Conservation (phyloP, 2,113 vertebrate species). For the Tonatia bakeri region DNA sequence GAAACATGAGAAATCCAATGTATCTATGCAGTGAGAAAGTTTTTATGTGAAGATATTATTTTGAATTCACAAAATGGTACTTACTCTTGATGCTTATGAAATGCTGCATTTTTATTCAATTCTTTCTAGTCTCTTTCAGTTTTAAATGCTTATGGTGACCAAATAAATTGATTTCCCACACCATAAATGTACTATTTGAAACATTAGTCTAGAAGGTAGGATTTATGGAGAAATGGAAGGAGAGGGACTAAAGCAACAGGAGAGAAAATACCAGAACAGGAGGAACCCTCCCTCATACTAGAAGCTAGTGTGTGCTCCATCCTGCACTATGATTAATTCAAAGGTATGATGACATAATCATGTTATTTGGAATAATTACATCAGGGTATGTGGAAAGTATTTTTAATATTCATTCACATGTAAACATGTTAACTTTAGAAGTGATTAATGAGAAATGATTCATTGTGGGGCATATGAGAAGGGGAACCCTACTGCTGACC, state of each 20-base stretch:
- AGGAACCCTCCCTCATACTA: rapidly evolving
- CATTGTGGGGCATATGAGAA: rapidly evolving
- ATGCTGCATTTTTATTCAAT: background rate
- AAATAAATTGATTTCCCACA: background rate
- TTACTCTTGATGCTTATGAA: background rate
- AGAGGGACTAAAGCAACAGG: background rate
- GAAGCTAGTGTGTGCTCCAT: background rate
- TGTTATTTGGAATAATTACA: background rate
- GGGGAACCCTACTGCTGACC: rapidly evolving
- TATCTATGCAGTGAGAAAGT: background rate
- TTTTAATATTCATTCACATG: background rate
- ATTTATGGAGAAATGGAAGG: background rate
- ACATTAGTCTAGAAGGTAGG: background rate
- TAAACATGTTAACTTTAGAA: background rate
- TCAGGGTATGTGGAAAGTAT: background rate
- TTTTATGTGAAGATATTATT: rapidly evolving
- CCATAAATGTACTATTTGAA: background rate
- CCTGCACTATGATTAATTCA: background rate
- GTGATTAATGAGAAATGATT: background rate
- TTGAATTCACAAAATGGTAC: background rate
- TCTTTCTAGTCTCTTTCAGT: background rate
- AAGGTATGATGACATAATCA: background rate
- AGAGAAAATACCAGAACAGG: background rate
- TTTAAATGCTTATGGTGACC: background rate
- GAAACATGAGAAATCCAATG: background rate